phyloP scores from a whole-genome alignment of 1,140 invertebrate species.

The Adelges cooleyi region DNA sequence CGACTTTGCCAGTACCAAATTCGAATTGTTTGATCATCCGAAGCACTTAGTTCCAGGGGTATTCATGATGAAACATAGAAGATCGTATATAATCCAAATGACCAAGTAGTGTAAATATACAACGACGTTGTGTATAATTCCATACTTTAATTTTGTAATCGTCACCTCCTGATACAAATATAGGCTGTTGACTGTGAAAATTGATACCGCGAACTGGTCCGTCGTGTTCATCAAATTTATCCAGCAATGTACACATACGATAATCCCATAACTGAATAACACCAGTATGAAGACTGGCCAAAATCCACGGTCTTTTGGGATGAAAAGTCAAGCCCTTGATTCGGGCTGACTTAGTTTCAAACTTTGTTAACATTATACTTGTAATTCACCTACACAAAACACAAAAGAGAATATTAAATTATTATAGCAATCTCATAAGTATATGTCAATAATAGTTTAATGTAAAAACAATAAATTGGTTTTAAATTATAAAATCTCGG shows the following conservation, averaged over 20 bases:
- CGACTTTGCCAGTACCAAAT: constrained; percentile 99
- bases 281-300: constrained; percentile 95
- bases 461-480: too few relatives aligned
- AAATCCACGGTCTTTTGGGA: constrained; percentile 93
- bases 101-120: constrained; percentile 92
- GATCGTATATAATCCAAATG: constrained; percentile 98
- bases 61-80: constrained; percentile 96
- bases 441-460: too few relatives aligned
- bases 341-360: constrained; percentile 96
- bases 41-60: constrained; percentile 96
- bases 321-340: constrained; percentile 98
- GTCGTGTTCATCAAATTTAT: constrained; percentile 99
- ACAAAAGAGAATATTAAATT: too few relatives aligned
- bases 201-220: constrained; percentile 96
- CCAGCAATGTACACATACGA: constrained; percentile 95
- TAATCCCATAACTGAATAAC: constrained; percentile 99
- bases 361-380: constrained; percentile 83
- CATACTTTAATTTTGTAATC: constrained; percentile 99
- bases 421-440: too few relatives aligned
- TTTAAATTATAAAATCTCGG: too few relatives aligned
- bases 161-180: constrained; percentile 89
- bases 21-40: constrained; percentile 95
- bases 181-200: constrained; percentile 94
- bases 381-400: not conserved
- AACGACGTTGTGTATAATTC: constrained; percentile 98